Percentiles rank a stretch among this genome's conserved stretches.
Evolutionary conservation across 2,888 invertebrate genomes (phyloP).

Genomic region (Clostera curtula): DNA sequence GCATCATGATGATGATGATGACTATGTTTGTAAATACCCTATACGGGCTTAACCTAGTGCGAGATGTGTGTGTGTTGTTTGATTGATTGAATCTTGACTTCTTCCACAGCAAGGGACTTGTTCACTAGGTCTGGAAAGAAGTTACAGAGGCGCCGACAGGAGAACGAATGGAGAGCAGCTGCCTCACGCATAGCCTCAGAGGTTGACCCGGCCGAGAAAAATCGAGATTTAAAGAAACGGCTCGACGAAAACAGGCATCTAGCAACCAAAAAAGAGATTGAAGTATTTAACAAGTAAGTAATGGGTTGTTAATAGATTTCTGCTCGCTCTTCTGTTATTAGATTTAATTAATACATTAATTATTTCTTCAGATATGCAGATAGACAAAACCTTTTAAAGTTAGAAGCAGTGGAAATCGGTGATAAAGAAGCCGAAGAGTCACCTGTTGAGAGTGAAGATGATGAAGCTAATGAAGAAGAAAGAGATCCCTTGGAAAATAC

Average conservation of each 20-base stretch:
- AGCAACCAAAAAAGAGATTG: conserved; percentile 63
- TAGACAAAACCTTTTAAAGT: conserved; percentile 52
- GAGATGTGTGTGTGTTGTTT: too few species aligned
- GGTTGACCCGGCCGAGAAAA: conserved; percentile 76
- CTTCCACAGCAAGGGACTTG: conserved; percentile 72
- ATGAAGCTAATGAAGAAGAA: conserved; percentile 36
- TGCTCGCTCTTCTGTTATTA: too few species aligned
- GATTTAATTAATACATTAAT: background rate
- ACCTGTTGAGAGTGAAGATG: conserved; percentile 59
- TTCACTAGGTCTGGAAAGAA: conserved; percentile 79
- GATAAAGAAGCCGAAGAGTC: conserved; percentile 67
- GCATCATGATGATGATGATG: too few species aligned
- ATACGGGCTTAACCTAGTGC: too few species aligned
- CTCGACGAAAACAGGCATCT: conserved; percentile 73
- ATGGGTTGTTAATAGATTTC: background rate
- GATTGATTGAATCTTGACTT: conserved; percentile 1
- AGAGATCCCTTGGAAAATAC: conserved; percentile 36
- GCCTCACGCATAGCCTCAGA: conserved; percentile 64
- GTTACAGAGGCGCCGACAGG: conserved; percentile 77
- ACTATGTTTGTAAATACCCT: too few species aligned
- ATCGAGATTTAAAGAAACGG: conserved; percentile 65
- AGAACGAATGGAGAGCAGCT: conserved; percentile 77
- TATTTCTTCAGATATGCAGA: conserved; percentile 49
- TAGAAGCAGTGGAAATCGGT: conserved; percentile 57
- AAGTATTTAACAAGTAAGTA: conserved; percentile 73